A percentile compares a stretch with the other conserved stretches of the same genome.
phyloP scores from a whole-genome alignment of 1,140 invertebrate genomes.

The Ganaspis sp. region DNA sequence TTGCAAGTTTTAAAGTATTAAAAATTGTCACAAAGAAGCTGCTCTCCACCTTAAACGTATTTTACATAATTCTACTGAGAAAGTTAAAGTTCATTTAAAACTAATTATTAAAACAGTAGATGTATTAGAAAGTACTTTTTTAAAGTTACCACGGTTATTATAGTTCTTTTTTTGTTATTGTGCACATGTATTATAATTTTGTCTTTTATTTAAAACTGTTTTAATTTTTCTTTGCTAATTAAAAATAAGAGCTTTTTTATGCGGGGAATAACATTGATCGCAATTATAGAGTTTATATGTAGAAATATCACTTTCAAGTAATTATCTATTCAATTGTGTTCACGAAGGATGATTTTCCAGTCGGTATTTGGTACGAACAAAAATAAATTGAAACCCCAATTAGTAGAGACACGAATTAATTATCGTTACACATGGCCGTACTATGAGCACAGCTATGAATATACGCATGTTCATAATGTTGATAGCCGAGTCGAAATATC shows the following conservation, averaged over 20 bases:
- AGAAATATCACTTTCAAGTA: neutral
- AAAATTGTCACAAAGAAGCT: constrained; percentile 14
- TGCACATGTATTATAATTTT: too few species aligned
- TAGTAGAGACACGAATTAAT: constrained; percentile 10
- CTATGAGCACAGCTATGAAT: neutral
- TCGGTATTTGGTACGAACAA: neutral
- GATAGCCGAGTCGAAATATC: neutral
- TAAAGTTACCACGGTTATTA: neutral
- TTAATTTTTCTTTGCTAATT: neutral
- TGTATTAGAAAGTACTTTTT: neutral
- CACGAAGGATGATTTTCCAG: neutral
- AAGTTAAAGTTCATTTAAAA: neutral
- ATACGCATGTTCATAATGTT: constrained; percentile 13
- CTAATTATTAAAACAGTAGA: constrained; percentile 12
- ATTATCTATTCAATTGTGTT: neutral
- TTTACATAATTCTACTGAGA: constrained; percentile 2
- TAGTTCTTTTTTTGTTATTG: too few species aligned
- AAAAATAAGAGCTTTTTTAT: too few species aligned
- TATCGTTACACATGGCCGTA: constrained; percentile 6
- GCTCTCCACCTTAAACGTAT: neutral
- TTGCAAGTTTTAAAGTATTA: constrained; percentile 14
- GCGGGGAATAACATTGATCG: neutral
- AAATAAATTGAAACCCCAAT: neutral
- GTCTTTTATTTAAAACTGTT: too few species aligned
- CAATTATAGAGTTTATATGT: neutral